Evolutionary conservation across 2,888 invertebrate species (phyloP).

Genomic region (Acleris cristana): DNA sequence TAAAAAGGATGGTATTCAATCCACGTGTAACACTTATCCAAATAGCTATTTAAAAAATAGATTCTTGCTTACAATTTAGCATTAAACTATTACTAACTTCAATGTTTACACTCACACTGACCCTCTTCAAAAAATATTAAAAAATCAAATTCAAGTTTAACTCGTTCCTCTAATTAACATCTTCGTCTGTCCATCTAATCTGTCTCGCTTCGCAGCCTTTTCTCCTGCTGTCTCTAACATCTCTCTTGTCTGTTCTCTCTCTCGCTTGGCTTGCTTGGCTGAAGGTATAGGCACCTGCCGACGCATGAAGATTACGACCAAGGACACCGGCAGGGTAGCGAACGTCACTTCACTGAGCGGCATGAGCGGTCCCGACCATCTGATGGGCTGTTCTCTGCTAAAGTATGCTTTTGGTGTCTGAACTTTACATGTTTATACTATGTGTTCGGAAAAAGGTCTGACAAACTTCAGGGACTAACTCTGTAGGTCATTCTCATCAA

Average conservation of each 20-base stretch:
- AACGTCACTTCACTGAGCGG: slow-evolving; percentile 88
- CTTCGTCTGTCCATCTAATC: slow-evolving; percentile 1
- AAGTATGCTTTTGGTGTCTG: slow-evolving; percentile 81
- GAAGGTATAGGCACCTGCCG: slow-evolving; percentile 88
- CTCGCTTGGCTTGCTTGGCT: slow-evolving; percentile 77
- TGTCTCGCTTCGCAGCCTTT: slow-evolving; percentile 13
- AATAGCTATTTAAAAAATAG: neutral
- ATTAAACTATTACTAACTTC: too few relatives aligned
- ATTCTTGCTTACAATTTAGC: too few relatives aligned
- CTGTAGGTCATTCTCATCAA: too few relatives aligned
- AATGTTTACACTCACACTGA: too few relatives aligned
- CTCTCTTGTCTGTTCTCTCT: slow-evolving; percentile 68
- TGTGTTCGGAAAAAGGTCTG: too few relatives aligned
- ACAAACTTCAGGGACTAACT: too few relatives aligned
- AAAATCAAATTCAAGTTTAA: slow-evolving; percentile 3
- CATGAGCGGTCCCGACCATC: slow-evolving; percentile 88
- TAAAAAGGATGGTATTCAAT: too few relatives aligned
- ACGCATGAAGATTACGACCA: slow-evolving; percentile 88
- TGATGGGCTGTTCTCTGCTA: slow-evolving; percentile 88
- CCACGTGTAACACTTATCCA: too few relatives aligned
- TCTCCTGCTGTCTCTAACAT: slow-evolving; percentile 54
- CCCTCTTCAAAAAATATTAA: neutral
- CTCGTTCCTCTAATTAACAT: slow-evolving; percentile 8
- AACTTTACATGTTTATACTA: neutral
- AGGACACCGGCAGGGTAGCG: slow-evolving; percentile 88